These are phyloP conservation scores for Galleria mellonella DNA, from an alignment of 1,140 invertebrate species.

Conservation along the genomic window DNA sequence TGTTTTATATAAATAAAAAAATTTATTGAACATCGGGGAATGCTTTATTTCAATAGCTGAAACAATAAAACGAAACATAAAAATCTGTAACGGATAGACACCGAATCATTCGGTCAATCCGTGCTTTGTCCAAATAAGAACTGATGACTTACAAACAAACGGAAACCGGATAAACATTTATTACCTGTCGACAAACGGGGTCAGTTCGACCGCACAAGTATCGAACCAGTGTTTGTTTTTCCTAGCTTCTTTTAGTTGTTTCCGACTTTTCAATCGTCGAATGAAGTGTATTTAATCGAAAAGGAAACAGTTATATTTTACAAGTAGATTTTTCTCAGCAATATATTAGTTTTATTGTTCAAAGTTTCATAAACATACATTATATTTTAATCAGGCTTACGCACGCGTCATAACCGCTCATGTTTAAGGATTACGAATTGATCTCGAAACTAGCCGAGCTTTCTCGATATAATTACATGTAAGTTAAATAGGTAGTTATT, in stretches of 20 bases:
- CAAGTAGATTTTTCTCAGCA: not conserved
- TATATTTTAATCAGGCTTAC: too few relatives aligned
- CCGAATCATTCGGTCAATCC: not conserved
- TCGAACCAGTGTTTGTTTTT: not conserved
- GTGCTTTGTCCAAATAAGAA: conserved; percentile 9
- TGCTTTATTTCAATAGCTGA: too few relatives aligned
- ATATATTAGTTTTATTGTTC: not conserved
- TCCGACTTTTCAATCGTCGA: not conserved
- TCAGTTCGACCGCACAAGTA: not conserved
- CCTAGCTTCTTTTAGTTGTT: not conserved
- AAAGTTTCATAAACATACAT: too few relatives aligned
- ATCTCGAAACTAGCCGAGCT: too few relatives aligned
- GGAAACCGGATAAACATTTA: conserved; percentile 18
- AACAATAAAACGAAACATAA: too few relatives aligned
- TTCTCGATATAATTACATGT: too few relatives aligned
- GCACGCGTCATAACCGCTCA: too few relatives aligned
- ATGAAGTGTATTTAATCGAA: not conserved
- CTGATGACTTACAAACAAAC: conserved; percentile 27
- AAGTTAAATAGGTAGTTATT: too few relatives aligned
- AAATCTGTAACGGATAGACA: not conserved
- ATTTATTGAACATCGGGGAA: too few relatives aligned
- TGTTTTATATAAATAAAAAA: too few relatives aligned
- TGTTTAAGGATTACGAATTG: too few relatives aligned
- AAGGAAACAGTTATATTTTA: not conserved
- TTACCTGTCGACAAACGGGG: conserved; percentile 15